A percentile compares a stretch with the other conserved stretches of the same genome.
These are phyloP conservation scores for Ophioninae sp. DNA, from an alignment of 2,888 invertebrate species.

Conservation along the genomic window DNA sequence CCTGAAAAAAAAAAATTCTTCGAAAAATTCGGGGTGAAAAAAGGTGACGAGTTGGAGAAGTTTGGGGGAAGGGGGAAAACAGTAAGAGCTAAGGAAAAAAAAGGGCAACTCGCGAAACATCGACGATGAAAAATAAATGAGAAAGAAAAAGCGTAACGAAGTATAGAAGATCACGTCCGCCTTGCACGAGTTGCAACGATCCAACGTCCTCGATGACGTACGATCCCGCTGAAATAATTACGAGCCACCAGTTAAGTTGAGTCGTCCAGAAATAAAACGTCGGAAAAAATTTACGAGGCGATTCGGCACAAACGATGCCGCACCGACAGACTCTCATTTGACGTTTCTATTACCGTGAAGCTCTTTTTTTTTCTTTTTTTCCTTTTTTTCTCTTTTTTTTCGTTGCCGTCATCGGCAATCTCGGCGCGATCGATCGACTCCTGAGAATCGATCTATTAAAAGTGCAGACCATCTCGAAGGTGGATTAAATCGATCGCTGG, in stretches of 20 bases:
- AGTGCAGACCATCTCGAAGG: not conserved
- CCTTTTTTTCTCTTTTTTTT: no score
- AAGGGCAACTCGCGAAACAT: not conserved
- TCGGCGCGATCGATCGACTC: not conserved
- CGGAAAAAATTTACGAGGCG: constrained; percentile 15
- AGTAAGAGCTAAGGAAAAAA: not conserved
- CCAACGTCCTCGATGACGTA: constrained; percentile 7
- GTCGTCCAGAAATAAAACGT: constrained; percentile 25
- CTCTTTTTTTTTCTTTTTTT: not conserved
- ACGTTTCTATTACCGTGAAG: constrained; percentile 34
- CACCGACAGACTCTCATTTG: constrained; percentile 12
- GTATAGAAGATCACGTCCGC: not conserved
- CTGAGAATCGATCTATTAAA: constrained; percentile 13
- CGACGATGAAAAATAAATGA: constrained; percentile 14
- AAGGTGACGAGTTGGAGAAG: no score
- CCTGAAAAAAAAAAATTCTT: no score
- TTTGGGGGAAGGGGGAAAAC: not conserved
- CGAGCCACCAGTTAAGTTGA: constrained; percentile 2
- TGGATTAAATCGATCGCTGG: constrained; percentile 14
- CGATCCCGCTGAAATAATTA: constrained; percentile 31
- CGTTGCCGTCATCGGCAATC: not conserved
- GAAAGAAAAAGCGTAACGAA: not conserved
- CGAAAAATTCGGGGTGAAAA: no score
- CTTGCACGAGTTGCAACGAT: not conserved
- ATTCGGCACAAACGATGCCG: constrained; percentile 3